Percentiles rank a stretch among this genome's conserved stretches.
These are phyloP conservation scores for Discoglossus pictus DNA, from an alignment of 2,797 vertebrate species.

Conservation along the genomic window DNA sequence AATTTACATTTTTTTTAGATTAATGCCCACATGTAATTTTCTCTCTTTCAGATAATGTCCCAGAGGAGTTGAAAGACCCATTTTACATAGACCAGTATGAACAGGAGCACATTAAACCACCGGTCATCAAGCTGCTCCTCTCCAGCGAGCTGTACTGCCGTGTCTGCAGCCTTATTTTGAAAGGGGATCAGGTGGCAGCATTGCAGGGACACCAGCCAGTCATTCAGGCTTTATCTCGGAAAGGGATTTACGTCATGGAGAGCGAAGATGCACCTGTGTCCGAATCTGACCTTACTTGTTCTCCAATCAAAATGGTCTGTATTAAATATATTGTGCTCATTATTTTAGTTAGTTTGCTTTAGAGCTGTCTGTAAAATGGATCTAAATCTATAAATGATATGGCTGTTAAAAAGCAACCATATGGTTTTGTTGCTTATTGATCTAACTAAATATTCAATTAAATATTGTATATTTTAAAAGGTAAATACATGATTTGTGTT, in stretches of 20 bases:
- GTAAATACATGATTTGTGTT: no score
- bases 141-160: slow-evolving; percentile 95
- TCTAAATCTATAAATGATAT: no score
- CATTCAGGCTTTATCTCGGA: slow-evolving; percentile 91
- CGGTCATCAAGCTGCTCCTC: slow-evolving; percentile 87
- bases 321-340: no score
- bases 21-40: not conserved
- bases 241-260: slow-evolving; percentile 97
- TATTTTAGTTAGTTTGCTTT: no score
- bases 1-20: slow-evolving; percentile 12
- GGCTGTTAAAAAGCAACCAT: no score
- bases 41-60: slow-evolving; percentile 84
- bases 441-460: no score
- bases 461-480: no score
- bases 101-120: slow-evolving; percentile 97
- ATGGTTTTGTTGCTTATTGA: no score
- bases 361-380: no score
- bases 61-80: slow-evolving; percentile 91
- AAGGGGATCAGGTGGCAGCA: slow-evolving; percentile 89
- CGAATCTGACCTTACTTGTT: slow-evolving; percentile 81
- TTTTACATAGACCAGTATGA: slow-evolving; percentile 98
- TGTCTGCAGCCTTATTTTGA: slow-evolving; percentile 92
- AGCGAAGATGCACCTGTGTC: slow-evolving; percentile 88
- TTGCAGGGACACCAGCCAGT: slow-evolving; percentile 93
- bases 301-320: slow-evolving; percentile 97